phyloP scores from a whole-genome alignment of 2,797 vertebrate genomes.

The Sebastes kiyomatsui region DNA sequence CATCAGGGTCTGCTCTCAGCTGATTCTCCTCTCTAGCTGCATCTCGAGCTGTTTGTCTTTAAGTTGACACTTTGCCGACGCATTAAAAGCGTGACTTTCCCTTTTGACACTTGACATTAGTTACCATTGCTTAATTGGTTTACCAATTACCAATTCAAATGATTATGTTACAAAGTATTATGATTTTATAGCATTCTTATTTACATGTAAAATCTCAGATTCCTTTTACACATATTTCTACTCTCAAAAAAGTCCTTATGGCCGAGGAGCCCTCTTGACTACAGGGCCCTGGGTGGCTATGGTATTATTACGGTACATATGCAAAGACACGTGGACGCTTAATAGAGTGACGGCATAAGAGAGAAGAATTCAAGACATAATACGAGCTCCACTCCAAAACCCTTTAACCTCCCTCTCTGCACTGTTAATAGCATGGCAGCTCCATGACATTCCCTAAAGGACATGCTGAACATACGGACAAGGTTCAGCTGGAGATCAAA shows the following conservation, averaged over 20 bases:
- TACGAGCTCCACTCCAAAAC: constrained; percentile 9
- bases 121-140: no score
- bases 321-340: background rate
- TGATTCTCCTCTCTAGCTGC: background rate
- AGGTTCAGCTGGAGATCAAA: constrained; percentile 43
- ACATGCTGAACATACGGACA: constrained; percentile 43
- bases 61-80: background rate
- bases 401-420: constrained; percentile 4
- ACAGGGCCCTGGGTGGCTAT: background rate
- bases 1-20: background rate
- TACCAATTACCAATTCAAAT: background rate
- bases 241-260: background rate
- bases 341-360: background rate
- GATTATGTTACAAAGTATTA: background rate
- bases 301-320: background rate
- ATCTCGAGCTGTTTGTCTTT: background rate
- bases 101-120: background rate
- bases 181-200: background rate
- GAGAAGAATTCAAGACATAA: constrained; percentile 9
- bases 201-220: background rate
- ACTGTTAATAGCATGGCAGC: constrained; percentile 43
- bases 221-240: background rate
- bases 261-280: background rate
- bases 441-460: constrained; percentile 60
- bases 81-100: background rate